phyloP scores from a whole-genome alignment of 2,888 invertebrate species.

The Galerucella nymphaeae region DNA sequence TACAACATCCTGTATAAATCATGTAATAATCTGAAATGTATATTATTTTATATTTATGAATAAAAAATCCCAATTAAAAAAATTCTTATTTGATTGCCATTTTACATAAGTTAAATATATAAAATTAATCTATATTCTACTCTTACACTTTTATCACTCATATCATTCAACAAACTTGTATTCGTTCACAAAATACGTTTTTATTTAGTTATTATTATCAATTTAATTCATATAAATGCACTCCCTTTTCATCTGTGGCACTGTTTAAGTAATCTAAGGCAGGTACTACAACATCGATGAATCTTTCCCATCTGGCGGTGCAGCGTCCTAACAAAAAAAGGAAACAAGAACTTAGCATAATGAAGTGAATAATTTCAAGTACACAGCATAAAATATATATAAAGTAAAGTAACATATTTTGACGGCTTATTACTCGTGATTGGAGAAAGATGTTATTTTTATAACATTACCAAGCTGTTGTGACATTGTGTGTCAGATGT shows the following conservation, averaged over 20 bases:
- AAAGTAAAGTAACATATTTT: too few relatives aligned
- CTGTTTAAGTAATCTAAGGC: conserved; percentile 39
- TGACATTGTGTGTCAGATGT: too few relatives aligned
- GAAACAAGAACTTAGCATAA: not conserved
- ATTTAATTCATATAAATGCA: conserved; percentile 31
- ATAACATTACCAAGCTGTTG: too few relatives aligned
- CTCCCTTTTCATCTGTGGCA: conserved; percentile 40
- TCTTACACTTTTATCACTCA: conserved; percentile 22
- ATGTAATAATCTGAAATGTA: too few relatives aligned
- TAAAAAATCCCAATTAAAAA: not conserved
- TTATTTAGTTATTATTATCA: not conserved
- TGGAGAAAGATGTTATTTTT: too few relatives aligned
- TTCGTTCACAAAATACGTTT: conserved; percentile 12
- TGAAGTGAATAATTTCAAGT: not conserved
- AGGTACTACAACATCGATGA: conserved; percentile 51
- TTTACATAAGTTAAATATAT: conserved; percentile 31
- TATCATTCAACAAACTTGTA: conserved; percentile 21
- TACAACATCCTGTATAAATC: too few relatives aligned
- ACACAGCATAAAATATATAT: too few relatives aligned
- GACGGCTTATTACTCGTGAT: too few relatives aligned
- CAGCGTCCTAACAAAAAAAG: conserved; percentile 43
- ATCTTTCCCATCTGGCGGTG: conserved; percentile 50
- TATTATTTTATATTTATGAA: too few relatives aligned
- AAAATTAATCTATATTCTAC: conserved; percentile 34
- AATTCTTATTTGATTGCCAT: conserved; percentile 3